Base-by-base conservation (phyloP, 1,140 invertebrate genomes). In the Drosophila auraria region DNA sequence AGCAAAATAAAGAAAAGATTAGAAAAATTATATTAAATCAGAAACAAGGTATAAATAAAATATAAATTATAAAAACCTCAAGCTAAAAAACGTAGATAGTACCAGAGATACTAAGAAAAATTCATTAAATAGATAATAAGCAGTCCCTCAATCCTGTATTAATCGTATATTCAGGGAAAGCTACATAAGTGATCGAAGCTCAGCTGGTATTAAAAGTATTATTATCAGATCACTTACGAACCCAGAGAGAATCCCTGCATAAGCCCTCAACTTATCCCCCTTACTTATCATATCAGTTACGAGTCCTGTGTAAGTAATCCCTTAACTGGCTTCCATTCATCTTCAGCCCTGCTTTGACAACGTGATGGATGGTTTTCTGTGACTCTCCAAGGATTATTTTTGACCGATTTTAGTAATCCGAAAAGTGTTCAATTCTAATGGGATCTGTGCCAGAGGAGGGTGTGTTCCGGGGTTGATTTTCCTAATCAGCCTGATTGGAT, bases 271-370 rank as follows among this genome's bases (percentile, higher is more conserved):
- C 30, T 70, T 45, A 44, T 45, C 56, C 54, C 30, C 5, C 20
- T 14, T 20, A 69, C 68, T 73, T 73, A 73, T 61, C 71, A 42
- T 73, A 73, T 73, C 71, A 73, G 54, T 73, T 73, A 50, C 70
- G 15, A 73, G 12, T 60, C 70, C 45, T 23, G 27, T 23, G 38
- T 23, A 38, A 38, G 44, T 73, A 73, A 73, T 73, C 71, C 71
- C 64, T 30, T 71, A 69, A 69, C 68, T 57, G 50, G 40, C 68
- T 69, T 68, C 14, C 68, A 73, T 73, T 73, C 47, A 61, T 73
- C 68, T 73, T 53, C 47, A n/a, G 68, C 25, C 44, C 20, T 30
- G 36, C 23, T 63, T 72, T 73, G 68, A 74, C 68, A 74, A 61
- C 30, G 27, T 74, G 71, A 74, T 74, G 71, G 56, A 74, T 74